These are phyloP conservation scores for Pammene fasciana DNA, from an alignment of 2,888 invertebrate species.

Conservation along the genomic window DNA sequence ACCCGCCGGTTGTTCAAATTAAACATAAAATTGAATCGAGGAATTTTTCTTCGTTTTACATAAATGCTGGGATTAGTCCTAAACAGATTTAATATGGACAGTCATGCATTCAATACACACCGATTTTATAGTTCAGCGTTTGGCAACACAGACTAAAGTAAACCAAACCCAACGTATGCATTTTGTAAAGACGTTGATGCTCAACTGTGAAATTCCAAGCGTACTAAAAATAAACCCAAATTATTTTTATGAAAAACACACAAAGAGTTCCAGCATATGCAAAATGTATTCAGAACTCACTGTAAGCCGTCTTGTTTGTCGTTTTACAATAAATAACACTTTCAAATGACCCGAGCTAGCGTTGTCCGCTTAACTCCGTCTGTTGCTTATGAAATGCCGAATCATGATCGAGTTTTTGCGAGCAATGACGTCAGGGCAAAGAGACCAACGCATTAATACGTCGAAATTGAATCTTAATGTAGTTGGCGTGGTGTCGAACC, in stretches of 20 bases:
- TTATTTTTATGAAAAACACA: constrained; percentile 6
- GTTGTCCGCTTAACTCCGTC: constrained; percentile 29
- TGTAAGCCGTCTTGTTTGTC: constrained; percentile 17
- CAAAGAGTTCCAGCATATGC: constrained; percentile 8
- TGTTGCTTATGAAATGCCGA: constrained; percentile 36
- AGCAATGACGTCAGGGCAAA: constrained; percentile 36
- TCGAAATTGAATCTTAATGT: constrained; percentile 55
- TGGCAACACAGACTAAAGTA: constrained; percentile 47
- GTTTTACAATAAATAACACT: constrained; percentile 35
- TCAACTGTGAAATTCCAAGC: constrained; percentile 23
- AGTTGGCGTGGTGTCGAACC: constrained; percentile 51
- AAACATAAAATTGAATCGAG: too few species aligned
- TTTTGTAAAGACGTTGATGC: constrained; percentile 24
- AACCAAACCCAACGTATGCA: constrained; percentile 49
- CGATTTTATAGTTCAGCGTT: background rate
- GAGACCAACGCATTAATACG: constrained; percentile 46
- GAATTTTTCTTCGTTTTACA: too few species aligned
- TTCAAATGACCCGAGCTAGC: constrained; percentile 22
- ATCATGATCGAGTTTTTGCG: constrained; percentile 37
- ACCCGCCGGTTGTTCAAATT: too few species aligned
- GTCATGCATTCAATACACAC: too few species aligned
- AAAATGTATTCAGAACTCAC: constrained; percentile 20
- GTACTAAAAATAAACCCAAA: constrained; percentile 13
- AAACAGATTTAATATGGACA: too few species aligned
- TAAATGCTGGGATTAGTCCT: too few species aligned